phyloP scores from a whole-genome alignment of 2,113 vertebrate species.

The Lepus americanus region DNA sequence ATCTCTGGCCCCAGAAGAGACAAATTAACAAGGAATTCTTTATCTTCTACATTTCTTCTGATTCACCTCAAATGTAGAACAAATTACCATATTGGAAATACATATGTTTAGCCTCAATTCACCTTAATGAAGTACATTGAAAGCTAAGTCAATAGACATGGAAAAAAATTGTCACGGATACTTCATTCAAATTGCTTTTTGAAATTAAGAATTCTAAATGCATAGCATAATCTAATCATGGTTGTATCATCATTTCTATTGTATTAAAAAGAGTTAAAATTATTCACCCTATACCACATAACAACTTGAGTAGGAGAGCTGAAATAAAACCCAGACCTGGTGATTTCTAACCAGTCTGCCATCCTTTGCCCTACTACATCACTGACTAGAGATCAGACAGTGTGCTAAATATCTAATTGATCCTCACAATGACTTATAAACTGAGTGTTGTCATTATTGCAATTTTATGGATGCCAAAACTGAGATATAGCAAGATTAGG shows the following conservation, averaged over 20 bases:
- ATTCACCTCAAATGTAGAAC: neutral
- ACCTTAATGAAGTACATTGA: neutral
- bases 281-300: neutral
- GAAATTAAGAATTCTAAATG: slow-evolving; percentile 33
- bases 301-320: slow-evolving; percentile 1
- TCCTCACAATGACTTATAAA: too few species aligned
- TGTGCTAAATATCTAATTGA: too few species aligned
- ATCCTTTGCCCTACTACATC: neutral
- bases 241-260: slow-evolving; percentile 31
- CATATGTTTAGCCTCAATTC: neutral
- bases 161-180: neutral
- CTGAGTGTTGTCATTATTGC: too few species aligned
- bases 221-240: neutral
- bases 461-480: too few species aligned
- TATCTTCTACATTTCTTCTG: neutral
- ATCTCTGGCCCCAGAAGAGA: neutral
- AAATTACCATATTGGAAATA: slow-evolving; percentile 5
- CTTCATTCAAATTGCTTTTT: slow-evolving; percentile 54
- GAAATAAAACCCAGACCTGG: neutral
- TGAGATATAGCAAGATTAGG: too few species aligned
- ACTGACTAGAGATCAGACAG: too few species aligned
- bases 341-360: neutral
- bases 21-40: neutral
- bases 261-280: slow-evolving; percentile 32
- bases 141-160: slow-evolving; percentile 41